Percentiles rank a stretch among this genome's conserved stretches.
Conservation (phyloP, 2,888 invertebrate genomes). For the Oligia fasciuncula region DNA sequence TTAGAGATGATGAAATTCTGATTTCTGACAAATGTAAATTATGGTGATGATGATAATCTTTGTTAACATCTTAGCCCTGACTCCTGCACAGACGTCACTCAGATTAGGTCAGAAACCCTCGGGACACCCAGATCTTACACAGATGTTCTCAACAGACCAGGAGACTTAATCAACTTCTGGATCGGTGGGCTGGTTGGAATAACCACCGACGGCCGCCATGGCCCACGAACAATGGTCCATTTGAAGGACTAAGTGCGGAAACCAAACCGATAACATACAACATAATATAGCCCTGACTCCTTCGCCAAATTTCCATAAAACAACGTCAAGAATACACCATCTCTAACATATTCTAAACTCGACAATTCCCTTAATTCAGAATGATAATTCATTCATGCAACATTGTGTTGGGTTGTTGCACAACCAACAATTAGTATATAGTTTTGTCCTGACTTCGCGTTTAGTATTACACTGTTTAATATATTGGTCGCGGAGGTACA, state of each 20-base stretch:
- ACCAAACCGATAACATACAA: too few relatives aligned
- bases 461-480: slow-evolving; percentile 69
- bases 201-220: too few relatives aligned
- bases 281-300: background rate
- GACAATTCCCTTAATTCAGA: slow-evolving; percentile 66
- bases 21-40: background rate
- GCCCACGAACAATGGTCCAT: too few relatives aligned
- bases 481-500: slow-evolving; percentile 61
- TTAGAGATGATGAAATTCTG: background rate
- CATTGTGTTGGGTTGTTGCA: slow-evolving; percentile 75
- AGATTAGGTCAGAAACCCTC: too few relatives aligned
- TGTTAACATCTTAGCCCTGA: background rate
- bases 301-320: slow-evolving; percentile 14
- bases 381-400: slow-evolving; percentile 79
- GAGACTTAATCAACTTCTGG: too few relatives aligned
- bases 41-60: background rate
- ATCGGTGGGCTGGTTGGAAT: too few relatives aligned
- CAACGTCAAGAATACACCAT: slow-evolving; percentile 22
- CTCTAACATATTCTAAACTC: slow-evolving; percentile 58
- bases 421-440: slow-evolving; percentile 80
- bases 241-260: too few relatives aligned
- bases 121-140: too few relatives aligned
- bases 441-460: slow-evolving; percentile 70
- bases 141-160: too few relatives aligned
- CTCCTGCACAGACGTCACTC: background rate